Percentiles rank a stretch among this genome's conserved stretches.
Conservation (phyloP, 2,797 vertebrate species). For the Falco novaeseelandiae region DNA sequence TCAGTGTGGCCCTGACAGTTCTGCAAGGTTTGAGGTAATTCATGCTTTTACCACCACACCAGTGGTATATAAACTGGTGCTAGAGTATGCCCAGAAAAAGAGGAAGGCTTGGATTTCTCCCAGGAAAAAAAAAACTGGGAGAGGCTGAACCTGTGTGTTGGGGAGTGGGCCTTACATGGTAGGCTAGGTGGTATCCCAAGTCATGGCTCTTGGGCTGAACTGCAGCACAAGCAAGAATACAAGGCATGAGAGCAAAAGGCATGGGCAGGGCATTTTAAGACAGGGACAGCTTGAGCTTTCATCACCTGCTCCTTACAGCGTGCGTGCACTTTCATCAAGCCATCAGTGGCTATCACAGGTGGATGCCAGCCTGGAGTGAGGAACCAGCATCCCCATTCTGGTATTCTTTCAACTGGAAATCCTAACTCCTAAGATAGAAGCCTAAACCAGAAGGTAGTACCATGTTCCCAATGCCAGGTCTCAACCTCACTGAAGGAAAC, state of each 20-base stretch:
- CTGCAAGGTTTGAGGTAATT: not conserved
- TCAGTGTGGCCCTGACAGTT: not conserved
- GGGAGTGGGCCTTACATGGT: not conserved
- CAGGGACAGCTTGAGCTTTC: not conserved
- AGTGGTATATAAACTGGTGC: not conserved
- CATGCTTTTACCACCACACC: rapidly evolving
- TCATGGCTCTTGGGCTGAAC: not conserved
- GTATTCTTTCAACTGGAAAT: not conserved
- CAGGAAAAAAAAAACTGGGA: not conserved
- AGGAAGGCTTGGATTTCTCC: not conserved
- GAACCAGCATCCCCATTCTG: not conserved
- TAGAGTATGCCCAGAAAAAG: not conserved
- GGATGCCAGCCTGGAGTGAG: not conserved
- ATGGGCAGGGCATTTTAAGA: not conserved
- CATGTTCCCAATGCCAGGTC: rapidly evolving
- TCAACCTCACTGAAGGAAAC: not conserved
- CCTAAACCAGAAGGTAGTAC: not conserved
- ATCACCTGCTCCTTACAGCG: not conserved
- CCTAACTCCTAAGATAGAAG: not conserved
- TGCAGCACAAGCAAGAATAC: not conserved
- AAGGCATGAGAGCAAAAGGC: not conserved
- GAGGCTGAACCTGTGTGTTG: not conserved
- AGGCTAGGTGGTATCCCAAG: not conserved
- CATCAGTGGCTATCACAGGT: not conserved
- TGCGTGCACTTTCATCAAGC: not conserved